A percentile compares a stretch with the other conserved stretches of the same genome.
Conservation (phyloP, 1,140 invertebrate genomes). For the Drosophila paulistorum region DNA sequence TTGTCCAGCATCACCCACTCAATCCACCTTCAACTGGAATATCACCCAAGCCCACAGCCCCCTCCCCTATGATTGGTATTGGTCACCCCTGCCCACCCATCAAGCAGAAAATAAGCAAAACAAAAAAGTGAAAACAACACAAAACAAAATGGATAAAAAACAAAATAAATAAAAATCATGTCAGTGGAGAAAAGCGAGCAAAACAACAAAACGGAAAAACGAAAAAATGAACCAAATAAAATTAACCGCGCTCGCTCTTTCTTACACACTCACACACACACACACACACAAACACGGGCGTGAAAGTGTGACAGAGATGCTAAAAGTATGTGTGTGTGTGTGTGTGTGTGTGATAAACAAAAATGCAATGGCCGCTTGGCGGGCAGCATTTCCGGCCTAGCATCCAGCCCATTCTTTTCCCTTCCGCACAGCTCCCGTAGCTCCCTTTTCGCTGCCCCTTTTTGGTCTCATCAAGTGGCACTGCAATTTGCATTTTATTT, state of each 20-base stretch:
- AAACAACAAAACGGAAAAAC: conserved; percentile 62
- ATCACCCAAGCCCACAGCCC: background rate
- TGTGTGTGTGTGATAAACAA: conserved; percentile 60
- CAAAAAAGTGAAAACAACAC: conserved; percentile 76
- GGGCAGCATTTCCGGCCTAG: conserved; percentile 44
- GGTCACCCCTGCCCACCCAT: background rate
- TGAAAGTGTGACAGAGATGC: too few species aligned
- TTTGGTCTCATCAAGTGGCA: background rate
- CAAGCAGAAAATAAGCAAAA: conserved; percentile 67
- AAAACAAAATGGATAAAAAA: conserved; percentile 43
- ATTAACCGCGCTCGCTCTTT: conserved; percentile 21
- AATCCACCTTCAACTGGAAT: background rate
- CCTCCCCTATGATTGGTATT: background rate
- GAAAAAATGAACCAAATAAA: conserved; percentile 77
- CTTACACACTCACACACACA: background rate
- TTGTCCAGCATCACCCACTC: conserved; percentile 46
- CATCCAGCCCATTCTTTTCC: background rate
- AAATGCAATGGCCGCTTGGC: conserved; percentile 72
- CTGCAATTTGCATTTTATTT: conserved; percentile 75
- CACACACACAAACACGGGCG: background rate
- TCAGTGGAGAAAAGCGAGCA: conserved; percentile 77
- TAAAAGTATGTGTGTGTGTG: background rate
- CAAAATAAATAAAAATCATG: conserved; percentile 62
- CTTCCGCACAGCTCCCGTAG: background rate
- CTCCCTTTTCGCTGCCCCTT: background rate